Conservation (phyloP, 2,888 invertebrate species). For the Heliconius ismenius region DNA sequence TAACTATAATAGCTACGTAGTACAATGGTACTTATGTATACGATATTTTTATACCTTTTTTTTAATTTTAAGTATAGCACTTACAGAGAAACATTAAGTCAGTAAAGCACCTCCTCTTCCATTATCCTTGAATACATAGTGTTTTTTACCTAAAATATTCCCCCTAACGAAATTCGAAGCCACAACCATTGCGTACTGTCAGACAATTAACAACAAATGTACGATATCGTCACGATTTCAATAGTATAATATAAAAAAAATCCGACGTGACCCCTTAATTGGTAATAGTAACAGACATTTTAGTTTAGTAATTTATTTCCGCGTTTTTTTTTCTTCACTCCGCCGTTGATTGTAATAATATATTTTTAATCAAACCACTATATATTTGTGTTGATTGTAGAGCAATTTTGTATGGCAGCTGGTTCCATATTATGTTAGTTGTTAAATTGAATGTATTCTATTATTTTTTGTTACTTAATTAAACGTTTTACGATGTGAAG, state of each 20-base stretch:
- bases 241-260: background rate
- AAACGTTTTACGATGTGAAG: background rate
- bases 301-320: slow-evolving; percentile 21
- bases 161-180: background rate
- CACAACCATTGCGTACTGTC: background rate
- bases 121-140: too few relatives aligned
- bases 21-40: too few relatives aligned
- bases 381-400: background rate
- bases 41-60: too few relatives aligned
- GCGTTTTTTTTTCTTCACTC: slow-evolving; percentile 26
- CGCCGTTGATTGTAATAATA: slow-evolving; percentile 22
- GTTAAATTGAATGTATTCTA: background rate
- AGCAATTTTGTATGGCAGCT: background rate
- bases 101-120: too few relatives aligned
- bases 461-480: background rate
- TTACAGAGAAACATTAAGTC: too few relatives aligned
- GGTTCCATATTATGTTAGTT: slow-evolving; percentile 10
- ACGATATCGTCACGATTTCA: background rate
- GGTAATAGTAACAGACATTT: slow-evolving; percentile 18
- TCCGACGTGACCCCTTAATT: slow-evolving; percentile 20
- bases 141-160: background rate
- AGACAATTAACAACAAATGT: background rate
- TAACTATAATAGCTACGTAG: too few relatives aligned
- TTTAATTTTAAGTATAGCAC: too few relatives aligned
- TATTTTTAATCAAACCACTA: slow-evolving; percentile 16